Percentiles rank a stretch among this genome's conserved stretches.
Evolutionary conservation across 2,113 vertebrate genomes (phyloP).

Genomic region (Marmota monax): DNA sequence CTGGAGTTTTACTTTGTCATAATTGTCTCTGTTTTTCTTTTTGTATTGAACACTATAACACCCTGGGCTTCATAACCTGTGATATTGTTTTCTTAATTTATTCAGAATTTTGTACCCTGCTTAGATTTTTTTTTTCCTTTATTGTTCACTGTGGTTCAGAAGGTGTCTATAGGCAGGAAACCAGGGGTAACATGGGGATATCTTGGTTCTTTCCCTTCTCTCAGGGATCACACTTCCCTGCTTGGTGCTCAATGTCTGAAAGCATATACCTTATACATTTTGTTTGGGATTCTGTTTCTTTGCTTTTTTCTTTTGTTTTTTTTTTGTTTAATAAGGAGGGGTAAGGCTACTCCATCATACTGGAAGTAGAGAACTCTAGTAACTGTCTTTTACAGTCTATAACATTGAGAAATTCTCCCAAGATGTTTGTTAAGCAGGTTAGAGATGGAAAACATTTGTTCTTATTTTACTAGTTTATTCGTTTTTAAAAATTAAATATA

Average conservation of each 20-base stretch:
- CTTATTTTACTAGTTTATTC: not conserved
- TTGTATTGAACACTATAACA: not conserved
- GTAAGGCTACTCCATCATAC: not conserved
- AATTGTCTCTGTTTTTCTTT: not conserved
- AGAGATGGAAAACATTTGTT: not conserved
- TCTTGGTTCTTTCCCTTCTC: slow-evolving; percentile 1
- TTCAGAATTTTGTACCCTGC: too few relatives aligned
- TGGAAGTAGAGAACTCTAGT: not conserved
- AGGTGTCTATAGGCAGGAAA: not conserved
- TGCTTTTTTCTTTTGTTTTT: not conserved
- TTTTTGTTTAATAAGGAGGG: not conserved
- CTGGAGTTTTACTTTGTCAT: not conserved
- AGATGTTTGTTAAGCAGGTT: not conserved
- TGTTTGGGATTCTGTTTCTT: not conserved
- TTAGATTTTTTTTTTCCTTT: not conserved
- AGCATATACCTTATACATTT: not conserved
- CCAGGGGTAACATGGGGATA: not conserved
- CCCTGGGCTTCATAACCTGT: not conserved
- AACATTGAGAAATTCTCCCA: slow-evolving; percentile 27
- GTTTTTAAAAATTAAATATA: not conserved
- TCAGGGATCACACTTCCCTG: not conserved
- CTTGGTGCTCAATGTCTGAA: not conserved
- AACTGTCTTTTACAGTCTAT: not conserved
- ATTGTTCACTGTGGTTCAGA: not conserved
- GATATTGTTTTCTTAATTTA: not conserved